Base-by-base conservation (phyloP, 2,888 invertebrate genomes). In the Timema podura region DNA sequence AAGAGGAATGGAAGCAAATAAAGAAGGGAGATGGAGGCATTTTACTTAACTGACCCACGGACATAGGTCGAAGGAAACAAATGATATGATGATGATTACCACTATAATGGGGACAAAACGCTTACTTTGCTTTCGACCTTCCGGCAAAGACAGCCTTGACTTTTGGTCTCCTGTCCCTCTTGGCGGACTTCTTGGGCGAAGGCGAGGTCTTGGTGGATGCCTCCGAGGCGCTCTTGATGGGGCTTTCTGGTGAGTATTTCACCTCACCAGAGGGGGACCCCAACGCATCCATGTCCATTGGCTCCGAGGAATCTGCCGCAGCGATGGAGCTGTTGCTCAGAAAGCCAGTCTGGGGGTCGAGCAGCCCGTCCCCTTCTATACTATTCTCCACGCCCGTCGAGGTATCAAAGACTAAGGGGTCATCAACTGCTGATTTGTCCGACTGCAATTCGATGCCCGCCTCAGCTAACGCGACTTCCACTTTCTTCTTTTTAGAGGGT, bases 61-160 rank as follows among this genome's bases (percentile, higher is more conserved):
- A 1, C 30, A 3, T 30, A 30, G 30, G 30, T 30, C 3, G 30
- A 3, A 30, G 30, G 30, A 30, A 30, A 30, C 30, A 30, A 30
- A 30, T 30, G 30, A 30, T n/a, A n/a, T 30, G 1, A 30, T 30
- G 30, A 30, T 30, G 30, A 30, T 30, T 1, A 30, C 30, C 30
- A 30, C 59, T 30, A 15, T 46, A 44, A 65, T 46, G 15, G 9
- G 9, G 59, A 59, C 59, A 30, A 48, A 13, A 54, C 30, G 72
- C 77, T 75, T 76, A 78, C 59, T 78, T 75, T 54, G 79, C 78
- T 67, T 75, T 77, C 73, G 76, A 78, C 68, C 77, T 78, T 30
- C 73, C 64, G 48, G 68, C 67, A 48, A 73, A 73, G 48, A 67
- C 64, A 9, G 72, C 46, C 44, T 79, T 79, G 48, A 78, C 75